phyloP scores from a whole-genome alignment of 2,113 vertebrate species.

The Leucosticte australis region DNA sequence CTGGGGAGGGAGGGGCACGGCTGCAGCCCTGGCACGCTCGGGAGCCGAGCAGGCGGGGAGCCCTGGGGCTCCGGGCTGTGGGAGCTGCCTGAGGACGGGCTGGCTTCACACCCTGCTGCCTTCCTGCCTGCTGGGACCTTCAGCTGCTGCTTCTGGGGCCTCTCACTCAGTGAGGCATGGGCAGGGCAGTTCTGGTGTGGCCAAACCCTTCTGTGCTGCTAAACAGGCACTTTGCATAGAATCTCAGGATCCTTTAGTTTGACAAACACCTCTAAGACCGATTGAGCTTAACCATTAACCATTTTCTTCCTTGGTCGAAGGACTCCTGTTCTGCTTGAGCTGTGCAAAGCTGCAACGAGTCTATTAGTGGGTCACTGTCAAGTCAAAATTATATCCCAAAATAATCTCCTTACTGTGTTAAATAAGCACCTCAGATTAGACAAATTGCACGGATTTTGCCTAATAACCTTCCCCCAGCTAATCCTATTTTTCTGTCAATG shows the following conservation, averaged over 20 bases:
- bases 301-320: accelerated
- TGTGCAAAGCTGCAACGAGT: background rate
- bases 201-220: background rate
- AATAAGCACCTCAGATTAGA: constrained; percentile 50
- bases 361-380: constrained; percentile 7
- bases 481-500: background rate
- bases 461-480: constrained; percentile 14
- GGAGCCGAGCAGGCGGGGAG: accelerated
- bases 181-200: background rate
- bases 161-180: accelerated
- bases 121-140: background rate
- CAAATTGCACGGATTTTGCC: constrained; percentile 26
- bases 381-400: constrained; percentile 25
- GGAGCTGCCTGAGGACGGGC: background rate
- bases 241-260: background rate
- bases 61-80: background rate
- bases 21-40: accelerated
- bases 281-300: background rate
- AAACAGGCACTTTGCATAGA: accelerated
- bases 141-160: background rate
- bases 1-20: accelerated
- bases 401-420: constrained; percentile 48
- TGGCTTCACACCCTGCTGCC: accelerated
- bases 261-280: background rate
- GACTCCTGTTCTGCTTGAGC: accelerated